Base-by-base conservation (phyloP, 2,113 vertebrate species). In the Procavia capensis region DNA sequence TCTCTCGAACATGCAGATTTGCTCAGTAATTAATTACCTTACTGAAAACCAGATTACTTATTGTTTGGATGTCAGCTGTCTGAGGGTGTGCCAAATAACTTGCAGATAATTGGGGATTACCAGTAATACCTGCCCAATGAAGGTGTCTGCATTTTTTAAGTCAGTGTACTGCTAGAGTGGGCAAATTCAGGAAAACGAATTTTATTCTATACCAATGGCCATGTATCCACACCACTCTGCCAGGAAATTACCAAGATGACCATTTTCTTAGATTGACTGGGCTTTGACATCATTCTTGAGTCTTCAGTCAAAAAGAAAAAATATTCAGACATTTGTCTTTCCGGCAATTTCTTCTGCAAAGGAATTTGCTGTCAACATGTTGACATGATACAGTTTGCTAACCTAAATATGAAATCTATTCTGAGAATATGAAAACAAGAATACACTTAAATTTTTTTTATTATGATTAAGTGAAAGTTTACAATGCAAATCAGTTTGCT, bases 21-120 rank as follows among this genome's bases (percentile, higher is more conserved):
- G 78, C 88, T 87, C 31, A 20, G 74, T 98, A 98, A 98, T 98
- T 98, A 98, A 98, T 98, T 98, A 97, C 95, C 96, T 97, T 97
- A 91, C 94, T 98, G 98, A 98, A 98, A 98, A 97, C 88, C 97
- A 98, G 98, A 98, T 98, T 98, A 98, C 97, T 85, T 97, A 97
- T 98, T 98, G 98, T 98, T 97, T 96, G 97, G 91, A 95, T 98
- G 98, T 98, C 98, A 98, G 92, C 89, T 92, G 4, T 90, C 64
- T 19, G 96, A 97, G 95, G 95, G 27, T 36, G 24, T 90, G 97
- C 97, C 98, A 98, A 87, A 90, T 54, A 97, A 76, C 85, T 91
- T 95, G 93, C 84, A 96, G 96, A 97, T 84, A 95, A 50, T 88
- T 79, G 91, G 75, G 96, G 92, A 93, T 98, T 97, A 95, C 88